A percentile compares a stretch with the other conserved stretches of the same genome.
phyloP scores from a whole-genome alignment of 2,888 invertebrate genomes.

The Lithophane socia region DNA sequence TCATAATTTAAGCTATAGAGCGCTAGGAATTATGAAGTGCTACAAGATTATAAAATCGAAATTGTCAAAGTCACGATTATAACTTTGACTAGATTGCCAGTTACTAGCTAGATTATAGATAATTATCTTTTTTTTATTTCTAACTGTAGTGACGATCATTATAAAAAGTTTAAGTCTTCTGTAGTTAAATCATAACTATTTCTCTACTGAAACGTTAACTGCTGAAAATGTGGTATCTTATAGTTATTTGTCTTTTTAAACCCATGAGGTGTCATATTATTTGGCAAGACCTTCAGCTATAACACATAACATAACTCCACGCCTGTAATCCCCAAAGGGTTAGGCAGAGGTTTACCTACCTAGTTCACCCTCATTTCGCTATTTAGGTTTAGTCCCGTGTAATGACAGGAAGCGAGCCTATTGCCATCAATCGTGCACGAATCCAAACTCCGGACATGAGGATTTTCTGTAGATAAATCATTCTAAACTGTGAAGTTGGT shows the following conservation, averaged over 20 bases:
- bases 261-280: background rate
- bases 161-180: background rate
- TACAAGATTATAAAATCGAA: background rate
- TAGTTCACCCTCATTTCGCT: no score
- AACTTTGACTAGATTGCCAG: background rate
- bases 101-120: background rate
- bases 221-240: background rate
- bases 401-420: no score
- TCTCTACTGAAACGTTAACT: background rate
- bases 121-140: background rate
- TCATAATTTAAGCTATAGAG: slow-evolving; percentile 13
- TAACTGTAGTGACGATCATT: background rate
- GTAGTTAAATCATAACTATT: background rate
- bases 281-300: background rate
- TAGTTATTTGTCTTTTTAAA: background rate
- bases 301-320: no score
- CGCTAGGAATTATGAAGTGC: slow-evolving; percentile 14
- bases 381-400: no score
- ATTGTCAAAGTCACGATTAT: no score
- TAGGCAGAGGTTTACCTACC: no score
- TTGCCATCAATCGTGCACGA: no score
- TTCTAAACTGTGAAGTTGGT: background rate
- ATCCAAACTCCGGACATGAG: no score
- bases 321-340: no score
- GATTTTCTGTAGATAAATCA: no score